Evolutionary conservation across 2,797 vertebrate species (phyloP).

Genomic region (Nyctibius grandis): DNA sequence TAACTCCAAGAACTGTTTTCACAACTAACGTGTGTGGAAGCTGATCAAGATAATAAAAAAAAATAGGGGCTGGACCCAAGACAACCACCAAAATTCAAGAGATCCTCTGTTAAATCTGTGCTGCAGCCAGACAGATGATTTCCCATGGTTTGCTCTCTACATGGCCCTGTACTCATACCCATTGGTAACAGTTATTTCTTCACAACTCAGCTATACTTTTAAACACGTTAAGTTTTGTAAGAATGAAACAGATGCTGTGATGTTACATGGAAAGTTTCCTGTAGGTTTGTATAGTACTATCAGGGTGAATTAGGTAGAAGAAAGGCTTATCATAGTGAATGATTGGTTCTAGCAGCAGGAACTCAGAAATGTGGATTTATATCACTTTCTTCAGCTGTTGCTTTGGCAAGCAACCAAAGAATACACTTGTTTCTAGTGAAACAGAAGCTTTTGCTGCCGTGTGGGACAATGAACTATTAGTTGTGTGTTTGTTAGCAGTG

Average conservation of each 20-base stretch:
- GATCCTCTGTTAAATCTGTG: background rate
- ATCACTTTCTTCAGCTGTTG: background rate
- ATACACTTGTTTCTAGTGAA: background rate
- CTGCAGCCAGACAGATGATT: background rate
- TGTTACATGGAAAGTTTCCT: background rate
- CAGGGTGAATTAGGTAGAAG: background rate
- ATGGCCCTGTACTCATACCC: too few relatives aligned
- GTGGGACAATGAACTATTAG: background rate
- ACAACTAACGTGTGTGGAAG: background rate
- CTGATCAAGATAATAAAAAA: background rate
- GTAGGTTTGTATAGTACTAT: background rate
- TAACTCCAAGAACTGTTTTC: background rate
- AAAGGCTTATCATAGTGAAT: background rate
- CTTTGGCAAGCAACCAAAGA: background rate
- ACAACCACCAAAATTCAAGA: background rate
- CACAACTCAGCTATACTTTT: background rate
- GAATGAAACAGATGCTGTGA: background rate
- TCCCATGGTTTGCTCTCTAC: background rate
- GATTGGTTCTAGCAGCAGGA: background rate
- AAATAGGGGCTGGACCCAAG: background rate
- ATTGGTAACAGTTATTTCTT: background rate
- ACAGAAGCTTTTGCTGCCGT: background rate
- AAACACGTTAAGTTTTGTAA: background rate
- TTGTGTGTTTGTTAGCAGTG: background rate
- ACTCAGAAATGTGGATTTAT: background rate